A percentile compares a stretch with the other conserved stretches of the same genome.
Conservation (phyloP, 2,888 invertebrate species). For the Drosophila tanythrix region DNA sequence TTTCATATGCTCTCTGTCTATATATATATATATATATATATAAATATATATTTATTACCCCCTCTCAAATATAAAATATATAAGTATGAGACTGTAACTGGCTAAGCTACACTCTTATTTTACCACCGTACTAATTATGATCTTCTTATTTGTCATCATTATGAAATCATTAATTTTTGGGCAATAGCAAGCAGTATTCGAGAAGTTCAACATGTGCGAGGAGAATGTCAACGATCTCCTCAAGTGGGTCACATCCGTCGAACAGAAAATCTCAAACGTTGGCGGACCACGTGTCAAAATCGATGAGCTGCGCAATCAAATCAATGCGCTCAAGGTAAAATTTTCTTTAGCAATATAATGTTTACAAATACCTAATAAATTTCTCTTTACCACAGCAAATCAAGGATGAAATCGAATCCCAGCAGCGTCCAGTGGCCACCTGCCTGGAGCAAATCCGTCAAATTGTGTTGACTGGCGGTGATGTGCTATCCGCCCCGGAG, state of each 20-base stretch:
- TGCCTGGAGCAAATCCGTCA: constrained; percentile 96
- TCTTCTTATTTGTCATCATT: constrained; percentile 15
- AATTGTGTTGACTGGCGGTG: constrained; percentile 94
- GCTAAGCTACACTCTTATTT: constrained; percentile 19
- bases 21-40: constrained; percentile 10
- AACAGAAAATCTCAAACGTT: constrained; percentile 93
- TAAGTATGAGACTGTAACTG: constrained; percentile 40
- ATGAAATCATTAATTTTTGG: constrained; percentile 31
- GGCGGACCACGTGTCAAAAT: constrained; percentile 94
- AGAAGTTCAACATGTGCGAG: constrained; percentile 96
- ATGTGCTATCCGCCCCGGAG: constrained; percentile 96
- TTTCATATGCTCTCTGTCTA: constrained; percentile 27
- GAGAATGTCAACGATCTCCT: constrained; percentile 93
- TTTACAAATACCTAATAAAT: background rate
- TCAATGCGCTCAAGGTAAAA: constrained; percentile 92
- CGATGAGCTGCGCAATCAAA: constrained; percentile 94
- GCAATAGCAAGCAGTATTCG: constrained; percentile 95
- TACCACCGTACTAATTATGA: constrained; percentile 37
- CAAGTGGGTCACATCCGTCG: constrained; percentile 94
- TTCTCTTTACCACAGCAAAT: constrained; percentile 88
- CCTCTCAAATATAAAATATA: constrained; percentile 20
- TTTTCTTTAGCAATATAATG: background rate
- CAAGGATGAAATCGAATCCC: constrained; percentile 94
- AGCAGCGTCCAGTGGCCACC: constrained; percentile 92
- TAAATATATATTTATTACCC: constrained; percentile 10